A percentile compares a stretch with the other conserved stretches of the same genome.
phyloP scores from a whole-genome alignment of 2,113 vertebrate species.

The Monopterus albus region DNA sequence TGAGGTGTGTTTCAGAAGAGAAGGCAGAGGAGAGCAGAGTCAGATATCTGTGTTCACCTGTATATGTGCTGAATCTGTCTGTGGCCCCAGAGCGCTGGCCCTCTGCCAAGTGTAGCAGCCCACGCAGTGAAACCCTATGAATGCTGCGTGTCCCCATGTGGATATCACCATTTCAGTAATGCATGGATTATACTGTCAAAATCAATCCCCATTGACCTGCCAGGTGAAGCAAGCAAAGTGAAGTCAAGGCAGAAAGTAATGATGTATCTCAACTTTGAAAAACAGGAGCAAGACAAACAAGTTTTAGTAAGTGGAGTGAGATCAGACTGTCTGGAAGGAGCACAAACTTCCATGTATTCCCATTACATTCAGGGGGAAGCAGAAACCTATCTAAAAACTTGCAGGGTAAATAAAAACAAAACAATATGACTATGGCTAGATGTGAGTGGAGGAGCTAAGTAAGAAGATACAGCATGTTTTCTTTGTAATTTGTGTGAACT shows the following conservation, averaged over 20 bases:
- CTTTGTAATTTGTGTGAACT: not conserved
- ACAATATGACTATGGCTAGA: not conserved
- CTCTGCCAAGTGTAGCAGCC: conserved; percentile 51
- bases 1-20: conserved; percentile 29
- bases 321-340: not conserved
- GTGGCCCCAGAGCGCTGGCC: conserved; percentile 47
- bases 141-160: conserved; percentile 43
- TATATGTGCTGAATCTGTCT: conserved; percentile 52
- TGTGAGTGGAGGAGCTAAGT: too few species aligned
- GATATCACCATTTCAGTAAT: conserved; percentile 64
- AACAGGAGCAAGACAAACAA: too few species aligned
- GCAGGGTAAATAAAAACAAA: not conserved
- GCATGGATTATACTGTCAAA: conserved; percentile 54
- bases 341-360: not conserved
- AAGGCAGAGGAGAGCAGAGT: conserved; percentile 48
- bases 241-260: conserved; percentile 29
- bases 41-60: conserved; percentile 60
- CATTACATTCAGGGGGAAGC: not conserved
- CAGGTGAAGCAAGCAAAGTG: conserved; percentile 46
- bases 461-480: too few species aligned
- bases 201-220: conserved; percentile 49
- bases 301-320: too few species aligned
- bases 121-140: conserved; percentile 62
- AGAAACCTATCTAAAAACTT: not conserved
- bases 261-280: conserved; percentile 37